These are phyloP conservation scores for Zaprionus tsacasi DNA, from an alignment of 1,140 invertebrate genomes.

Conservation along the genomic window DNA sequence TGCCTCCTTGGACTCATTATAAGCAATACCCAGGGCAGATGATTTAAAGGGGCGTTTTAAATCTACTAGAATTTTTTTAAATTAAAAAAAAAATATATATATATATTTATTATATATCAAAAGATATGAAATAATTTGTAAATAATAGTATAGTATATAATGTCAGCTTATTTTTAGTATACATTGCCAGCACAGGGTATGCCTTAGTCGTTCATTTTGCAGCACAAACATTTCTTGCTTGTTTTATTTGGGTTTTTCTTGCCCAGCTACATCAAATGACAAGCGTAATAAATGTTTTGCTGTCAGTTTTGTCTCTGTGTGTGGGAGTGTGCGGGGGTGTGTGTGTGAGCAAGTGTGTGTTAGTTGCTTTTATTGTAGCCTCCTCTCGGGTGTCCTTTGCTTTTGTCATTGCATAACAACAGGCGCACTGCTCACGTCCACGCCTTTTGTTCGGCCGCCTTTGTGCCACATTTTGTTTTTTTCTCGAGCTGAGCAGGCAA, in stretches of 20 bases:
- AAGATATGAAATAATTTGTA: too few species aligned
- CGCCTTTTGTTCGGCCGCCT: conserved; percentile 53
- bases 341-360: conserved; percentile 35
- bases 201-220: background rate
- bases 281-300: conserved; percentile 82
- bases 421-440: conserved; percentile 54
- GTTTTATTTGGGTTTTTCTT: conserved; percentile 60
- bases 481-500: conserved; percentile 40
- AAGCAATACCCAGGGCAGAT: background rate
- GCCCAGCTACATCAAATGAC: conserved; percentile 58
- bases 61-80: too few species aligned
- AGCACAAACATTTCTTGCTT: background rate
- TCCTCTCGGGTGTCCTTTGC: conserved; percentile 69
- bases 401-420: conserved; percentile 61
- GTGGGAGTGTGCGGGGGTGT: conserved; percentile 43
- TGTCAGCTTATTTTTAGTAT: background rate
- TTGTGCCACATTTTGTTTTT: conserved; percentile 67
- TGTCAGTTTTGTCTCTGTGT: conserved; percentile 57
- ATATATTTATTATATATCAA: background rate
- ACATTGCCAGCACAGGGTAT: background rate
- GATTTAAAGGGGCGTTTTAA: background rate
- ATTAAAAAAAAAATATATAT: background rate
- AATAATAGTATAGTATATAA: too few species aligned
- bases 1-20: conserved; percentile 56
- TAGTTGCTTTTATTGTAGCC: conserved; percentile 69